Base-by-base conservation (phyloP, 2,113 vertebrate genomes). In the Copsychus sechellarum region DNA sequence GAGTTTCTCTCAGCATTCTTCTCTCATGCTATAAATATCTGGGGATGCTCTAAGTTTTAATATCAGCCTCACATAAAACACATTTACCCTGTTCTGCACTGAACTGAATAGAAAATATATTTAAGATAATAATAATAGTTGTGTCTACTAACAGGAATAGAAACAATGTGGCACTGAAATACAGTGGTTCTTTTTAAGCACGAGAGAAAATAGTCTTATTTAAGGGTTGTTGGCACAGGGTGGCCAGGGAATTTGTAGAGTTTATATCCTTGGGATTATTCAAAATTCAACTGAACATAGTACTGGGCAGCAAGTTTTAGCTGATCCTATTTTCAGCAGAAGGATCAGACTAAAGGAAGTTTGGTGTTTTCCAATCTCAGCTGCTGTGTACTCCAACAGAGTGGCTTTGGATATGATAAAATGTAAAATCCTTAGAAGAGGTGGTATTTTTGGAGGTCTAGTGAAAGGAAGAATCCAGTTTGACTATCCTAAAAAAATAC, bases 301-400 rank as follows among this genome's bases (percentile, higher is more conserved):
- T 48, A 28, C 22, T 73, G 22, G 48, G 20, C 5, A 78, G 15
- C 10, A 16, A 77, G 14, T 76, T 87, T 43, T 57, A 57, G 28
- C 6, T 43, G 26, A 53, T 14, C 12, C 11, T 48, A 2, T 56
- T 61, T 66, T 90, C 77, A 83, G 12, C 21, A 71, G 8, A 15
- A 83, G 3, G 2, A 13, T n/a, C 3, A 7, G 42, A 34, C 7
- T 61, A 51, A 11, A 34, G 0, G 3, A 73, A 12, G 2, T 38
- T 45, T 66, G 11, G 3, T 38, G 13, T 6, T 60, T 86, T 88
- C 33, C 25, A 64, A 2, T 14, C 5, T 60, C 48, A 69, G 12
- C 40, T 36, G 11, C 51, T 70, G 6, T 45, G 15, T 33, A 48
- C 20, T 40, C 70, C 60, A 65, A 31, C 8, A 72, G 28, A 43